Base-by-base conservation (phyloP, 2,797 vertebrate genomes). In the Mus minutoides region DNA sequence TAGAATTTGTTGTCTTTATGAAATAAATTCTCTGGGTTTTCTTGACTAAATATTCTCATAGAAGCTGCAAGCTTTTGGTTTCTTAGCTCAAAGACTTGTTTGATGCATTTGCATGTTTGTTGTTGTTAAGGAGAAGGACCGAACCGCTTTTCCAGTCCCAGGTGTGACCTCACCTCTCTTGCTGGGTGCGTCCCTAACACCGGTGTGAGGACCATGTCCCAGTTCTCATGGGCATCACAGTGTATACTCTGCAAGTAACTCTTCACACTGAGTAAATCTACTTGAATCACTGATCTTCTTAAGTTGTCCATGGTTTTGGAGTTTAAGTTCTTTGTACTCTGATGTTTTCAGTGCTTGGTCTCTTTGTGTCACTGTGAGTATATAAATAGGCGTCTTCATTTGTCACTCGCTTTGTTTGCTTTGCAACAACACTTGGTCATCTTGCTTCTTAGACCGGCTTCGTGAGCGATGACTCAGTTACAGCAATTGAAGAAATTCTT, bases 401-500 rank as follows among this genome's bases (percentile, higher is more conserved):
- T 92, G 78, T 62, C 60, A 88, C 2, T 79, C 67, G 43, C 40
- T 80, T 97, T 73, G 78, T 88, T 91, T 60, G 49, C 82, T 92
- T 96, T 82, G 86, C 60, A 94, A 37, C 97, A 90, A 78, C 37
- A 64, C 73, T 94, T 91, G 91, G 40, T 85, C 77, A 85, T 46
- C 26, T 96, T 93, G 91, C 56, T 96, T 96, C 93, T 90, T 90
- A 86, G n/a, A 85, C 73, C 46, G 73, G 56, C 69, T 92, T 94
- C 80, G 89, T 83, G 80, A 71, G 43, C 43, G 62, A 94, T 94
- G 88, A 96, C 78, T 95, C 40, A 85, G 52, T 85, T 90, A 56
- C 31, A 95, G 69, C 73, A 83, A 40, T 90, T 93, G 93, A 52
- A 93, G 76, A 90, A 93, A 67, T 86, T 86, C 43, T 88, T 90